Percentiles rank a stretch among this genome's conserved stretches.
Conservation (phyloP, 2,113 vertebrate genomes). For the Gadus macrocephalus region DNA sequence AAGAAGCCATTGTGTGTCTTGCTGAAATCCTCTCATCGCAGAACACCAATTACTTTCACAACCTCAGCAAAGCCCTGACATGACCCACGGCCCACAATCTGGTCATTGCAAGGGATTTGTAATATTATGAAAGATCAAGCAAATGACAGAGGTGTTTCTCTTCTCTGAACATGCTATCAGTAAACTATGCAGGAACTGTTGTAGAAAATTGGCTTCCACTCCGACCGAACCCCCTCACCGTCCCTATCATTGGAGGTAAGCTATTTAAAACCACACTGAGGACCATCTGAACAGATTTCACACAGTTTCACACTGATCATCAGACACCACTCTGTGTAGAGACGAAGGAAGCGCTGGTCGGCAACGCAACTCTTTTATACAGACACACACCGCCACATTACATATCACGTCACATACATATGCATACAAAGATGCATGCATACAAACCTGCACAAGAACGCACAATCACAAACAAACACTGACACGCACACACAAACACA, state of each 20-base stretch:
- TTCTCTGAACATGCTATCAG: conserved; percentile 11
- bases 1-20: conserved; percentile 42
- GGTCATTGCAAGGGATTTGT: too few species aligned
- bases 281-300: conserved; percentile 14
- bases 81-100: too few species aligned
- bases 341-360: not conserved
- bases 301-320: conserved; percentile 26
- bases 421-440: conserved; percentile 1
- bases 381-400: not conserved
- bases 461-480: not conserved
- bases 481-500: too few species aligned
- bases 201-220: conserved; percentile 12
- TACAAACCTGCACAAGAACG: not conserved
- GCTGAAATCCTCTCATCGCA: conserved; percentile 39
- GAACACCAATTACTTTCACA: too few species aligned
- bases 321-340: not conserved
- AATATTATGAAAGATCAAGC: too few species aligned
- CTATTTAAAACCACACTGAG: conserved; percentile 30
- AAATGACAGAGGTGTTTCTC: not conserved
- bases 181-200: not conserved
- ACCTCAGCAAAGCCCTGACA: too few species aligned
- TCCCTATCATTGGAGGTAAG: not conserved
- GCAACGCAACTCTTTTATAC: not conserved
- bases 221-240: not conserved
- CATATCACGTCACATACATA: not conserved